phyloP scores from a whole-genome alignment of 2,888 invertebrate genomes.

The Deladenus siricidicola region DNA sequence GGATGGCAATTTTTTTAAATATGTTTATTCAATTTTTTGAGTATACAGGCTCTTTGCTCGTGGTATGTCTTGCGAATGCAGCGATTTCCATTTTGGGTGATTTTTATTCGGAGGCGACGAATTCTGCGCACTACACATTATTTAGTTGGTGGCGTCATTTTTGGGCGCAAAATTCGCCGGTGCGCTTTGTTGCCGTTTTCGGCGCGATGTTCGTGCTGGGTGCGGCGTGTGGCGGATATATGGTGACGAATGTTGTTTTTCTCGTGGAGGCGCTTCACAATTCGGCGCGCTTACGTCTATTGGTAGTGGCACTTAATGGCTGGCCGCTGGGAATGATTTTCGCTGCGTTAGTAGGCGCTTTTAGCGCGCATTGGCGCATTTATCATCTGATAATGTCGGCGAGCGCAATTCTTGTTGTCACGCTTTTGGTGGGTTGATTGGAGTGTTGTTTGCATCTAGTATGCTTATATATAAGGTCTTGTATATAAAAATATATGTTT shows the following conservation, averaged over 20 bases:
- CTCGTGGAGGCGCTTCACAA: constrained; percentile 41
- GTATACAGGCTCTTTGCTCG: constrained; percentile 30
- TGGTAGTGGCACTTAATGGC: constrained; percentile 46
- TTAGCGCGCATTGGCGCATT: constrained; percentile 28
- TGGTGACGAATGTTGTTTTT: constrained; percentile 48
- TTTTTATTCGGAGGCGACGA: not conserved
- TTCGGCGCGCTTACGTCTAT: constrained; percentile 32
- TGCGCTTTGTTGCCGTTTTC: constrained; percentile 3
- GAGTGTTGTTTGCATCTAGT: too few relatives aligned
- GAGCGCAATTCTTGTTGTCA: constrained; percentile 19
- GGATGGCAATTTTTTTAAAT: not conserved
- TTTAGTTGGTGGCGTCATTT: too few relatives aligned
- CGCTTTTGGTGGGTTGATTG: not conserved
- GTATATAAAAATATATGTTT: too few relatives aligned
- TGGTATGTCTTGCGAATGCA: constrained; percentile 13
- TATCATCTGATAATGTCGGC: constrained; percentile 29
- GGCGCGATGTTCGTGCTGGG: constrained; percentile 27
- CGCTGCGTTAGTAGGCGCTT: constrained; percentile 27
- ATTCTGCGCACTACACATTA: too few relatives aligned
- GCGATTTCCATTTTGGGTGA: not conserved
- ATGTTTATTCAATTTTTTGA: not conserved
- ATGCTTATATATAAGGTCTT: too few relatives aligned
- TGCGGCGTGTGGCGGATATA: constrained; percentile 36
- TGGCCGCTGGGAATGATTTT: constrained; percentile 47
- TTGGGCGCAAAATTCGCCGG: not conserved